Conservation (phyloP, 2,797 vertebrate species). For the Typhlichthys subterraneus region DNA sequence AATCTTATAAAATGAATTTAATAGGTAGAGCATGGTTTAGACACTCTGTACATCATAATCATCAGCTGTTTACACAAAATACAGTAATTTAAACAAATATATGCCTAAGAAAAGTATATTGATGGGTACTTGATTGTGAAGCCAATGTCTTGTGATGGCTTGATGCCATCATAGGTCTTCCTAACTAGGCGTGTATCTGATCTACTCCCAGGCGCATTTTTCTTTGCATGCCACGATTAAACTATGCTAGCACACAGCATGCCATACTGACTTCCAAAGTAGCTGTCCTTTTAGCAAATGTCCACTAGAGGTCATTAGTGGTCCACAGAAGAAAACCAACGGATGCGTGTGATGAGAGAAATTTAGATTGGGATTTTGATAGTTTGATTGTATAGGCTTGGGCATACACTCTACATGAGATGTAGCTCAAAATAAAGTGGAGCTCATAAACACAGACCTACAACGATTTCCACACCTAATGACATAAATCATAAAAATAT, state of each 20-base stretch:
- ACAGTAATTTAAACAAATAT: too few species aligned
- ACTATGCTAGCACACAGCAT: slow-evolving; percentile 3
- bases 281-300: slow-evolving; percentile 1
- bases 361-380: not conserved
- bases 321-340: slow-evolving; percentile 25
- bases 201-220: slow-evolving; percentile 22
- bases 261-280: slow-evolving; percentile 5
- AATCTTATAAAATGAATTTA: too few species aligned
- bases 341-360: not conserved
- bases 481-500: not conserved
- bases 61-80: too few species aligned
- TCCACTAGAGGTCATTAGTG: slow-evolving; percentile 70
- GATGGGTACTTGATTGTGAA: too few species aligned
- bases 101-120: too few species aligned
- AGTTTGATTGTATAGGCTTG: not conserved
- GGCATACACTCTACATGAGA: too few species aligned
- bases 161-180: slow-evolving; percentile 12
- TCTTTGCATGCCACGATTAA: slow-evolving; percentile 4
- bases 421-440: not conserved
- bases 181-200: slow-evolving; percentile 9
- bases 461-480: not conserved
- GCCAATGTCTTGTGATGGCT: too few species aligned
- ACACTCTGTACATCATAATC: too few species aligned
- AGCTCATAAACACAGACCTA: slow-evolving; percentile 8
- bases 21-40: too few species aligned